Percentiles rank a stretch among this genome's conserved stretches.
Evolutionary conservation across 2,888 invertebrate species (phyloP).

Genomic region (Cotesia congregata): DNA sequence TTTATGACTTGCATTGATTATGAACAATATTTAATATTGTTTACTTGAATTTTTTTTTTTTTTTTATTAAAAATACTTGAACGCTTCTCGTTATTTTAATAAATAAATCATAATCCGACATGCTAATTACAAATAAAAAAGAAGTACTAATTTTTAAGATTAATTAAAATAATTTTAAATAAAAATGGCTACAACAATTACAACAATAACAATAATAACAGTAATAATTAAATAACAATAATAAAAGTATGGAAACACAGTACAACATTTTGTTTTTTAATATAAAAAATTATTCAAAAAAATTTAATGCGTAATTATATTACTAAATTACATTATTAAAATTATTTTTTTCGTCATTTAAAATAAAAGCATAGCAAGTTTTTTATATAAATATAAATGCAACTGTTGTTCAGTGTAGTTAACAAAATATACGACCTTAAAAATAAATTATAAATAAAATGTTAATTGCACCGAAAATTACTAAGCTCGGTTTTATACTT

Average conservation of each 20-base stretch:
- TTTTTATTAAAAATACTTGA: neutral
- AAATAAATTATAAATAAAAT: neutral
- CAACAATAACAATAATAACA: neutral
- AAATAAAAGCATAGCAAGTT: too few relatives aligned
- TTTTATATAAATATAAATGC: too few relatives aligned
- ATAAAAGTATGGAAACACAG: neutral
- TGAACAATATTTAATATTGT: constrained; percentile 1
- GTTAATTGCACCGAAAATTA: neutral
- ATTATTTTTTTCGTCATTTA: too few relatives aligned
- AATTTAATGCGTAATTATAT: too few relatives aligned
- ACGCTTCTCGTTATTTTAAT: neutral
- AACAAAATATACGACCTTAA: neutral
- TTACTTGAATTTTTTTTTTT: neutral
- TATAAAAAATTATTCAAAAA: too few relatives aligned
- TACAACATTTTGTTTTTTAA: neutral
- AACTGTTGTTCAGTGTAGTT: neutral
- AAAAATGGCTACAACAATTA: constrained; percentile 3
- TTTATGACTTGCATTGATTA: neutral
- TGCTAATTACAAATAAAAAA: neutral
- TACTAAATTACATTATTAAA: too few relatives aligned
- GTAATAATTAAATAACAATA: neutral
- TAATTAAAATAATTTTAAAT: constrained; percentile 7
- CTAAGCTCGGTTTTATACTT: neutral
- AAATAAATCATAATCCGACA: neutral
- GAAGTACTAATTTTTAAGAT: neutral